A percentile compares a stretch with the other conserved stretches of the same genome.
phyloP scores from a whole-genome alignment of 2,113 vertebrate genomes.

The cattle (Bos taurus) region ARS-UCD2.0 NC_037357.1:11281501-11282000 shows the following conservation, averaged over 20 bases:
- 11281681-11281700: background rate
- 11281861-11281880: too few relatives aligned
- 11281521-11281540: background rate
- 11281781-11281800: too few relatives aligned
- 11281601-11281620: background rate
- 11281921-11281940: too few relatives aligned
- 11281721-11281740: background rate
- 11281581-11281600: background rate
- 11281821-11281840: too few relatives aligned
- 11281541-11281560: background rate
- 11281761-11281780: background rate
- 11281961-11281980: too few relatives aligned
- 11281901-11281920: too few relatives aligned
- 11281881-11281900: too few relatives aligned
- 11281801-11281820: too few relatives aligned
- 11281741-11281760: background rate
- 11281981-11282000: background rate
- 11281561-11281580: background rate
- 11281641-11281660: background rate
- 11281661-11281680: background rate
- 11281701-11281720: background rate
- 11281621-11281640: background rate
- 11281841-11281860: too few relatives aligned
- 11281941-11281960: too few relatives aligned
- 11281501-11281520: background rate